Evolutionary conservation across 1,140 invertebrate genomes (phyloP), one percentile per base, ranked within the genome.

Genomic region (Mactra quadrangularis): DNA sequence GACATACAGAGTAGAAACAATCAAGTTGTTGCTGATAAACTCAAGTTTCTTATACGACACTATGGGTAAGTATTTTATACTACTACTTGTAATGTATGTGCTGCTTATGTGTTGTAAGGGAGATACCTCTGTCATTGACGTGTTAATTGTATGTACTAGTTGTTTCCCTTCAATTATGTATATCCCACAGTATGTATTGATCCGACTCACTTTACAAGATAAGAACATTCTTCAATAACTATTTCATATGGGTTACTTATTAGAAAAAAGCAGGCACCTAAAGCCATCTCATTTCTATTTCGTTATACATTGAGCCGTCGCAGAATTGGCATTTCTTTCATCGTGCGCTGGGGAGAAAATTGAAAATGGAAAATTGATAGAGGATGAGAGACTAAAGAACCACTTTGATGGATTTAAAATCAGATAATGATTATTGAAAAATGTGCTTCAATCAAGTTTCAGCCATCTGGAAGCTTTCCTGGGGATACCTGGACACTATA

Each of bases 21-120:
- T 3, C 7, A 19, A 47, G 19, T 25, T 3, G 45, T 47, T 17
- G 62, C 29, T 3, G 29, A 53, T 19, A 25, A 22, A 13, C 22
- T 78, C n/a, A 50, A 55, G 3, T 68, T 35, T 59, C 19, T 78
- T 6, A 62, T 57, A 13, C 41, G 47, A 13, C 50, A 29, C 3
- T 78, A 78, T 29, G 64, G 76, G 76, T 78, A 62, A 47, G 72
- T 15, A 64, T 9, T 64, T 38, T 13, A 6, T 29, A 13, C 6
- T 25, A 33, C 25, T 11, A 15, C 13, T 64, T 13, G 7, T 17
- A 13, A 17, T 11, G 13, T 22, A 25, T 22, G 13, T 9, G 9
- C 27, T 7, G 9, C 55, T 22, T 11, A 59, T 17, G 17, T 25
- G 7, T 22, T 17, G 22, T 59, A 9, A 11, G 55, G 27, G 17